phyloP scores from a whole-genome alignment of 2,888 invertebrate genomes.

The Minunthozetes semirufus region DNA sequence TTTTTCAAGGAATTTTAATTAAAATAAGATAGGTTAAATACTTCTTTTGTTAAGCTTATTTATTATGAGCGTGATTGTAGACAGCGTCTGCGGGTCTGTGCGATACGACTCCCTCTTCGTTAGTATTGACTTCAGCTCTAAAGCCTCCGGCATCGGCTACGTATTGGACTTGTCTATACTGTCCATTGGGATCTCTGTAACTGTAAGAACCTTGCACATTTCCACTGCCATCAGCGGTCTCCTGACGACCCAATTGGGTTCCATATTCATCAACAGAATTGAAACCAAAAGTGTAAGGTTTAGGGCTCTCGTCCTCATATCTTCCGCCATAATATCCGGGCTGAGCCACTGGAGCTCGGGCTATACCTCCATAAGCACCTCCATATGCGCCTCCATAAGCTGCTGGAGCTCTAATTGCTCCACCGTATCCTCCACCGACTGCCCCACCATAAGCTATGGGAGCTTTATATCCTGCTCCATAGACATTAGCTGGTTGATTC shows the following conservation, averaged over 20 bases:
- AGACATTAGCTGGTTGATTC: too few relatives aligned
- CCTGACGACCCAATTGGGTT: conserved; percentile 38
- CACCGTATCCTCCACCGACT: neutral
- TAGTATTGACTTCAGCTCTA: conserved; percentile 37
- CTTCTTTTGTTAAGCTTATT: neutral
- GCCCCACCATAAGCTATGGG: neutral
- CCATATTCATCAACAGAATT: conserved; percentile 39
- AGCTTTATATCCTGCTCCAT: too few relatives aligned
- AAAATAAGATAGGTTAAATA: neutral
- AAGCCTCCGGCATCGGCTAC: conserved; percentile 42
- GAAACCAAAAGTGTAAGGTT: conserved; percentile 40
- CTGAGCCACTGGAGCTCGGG: neutral
- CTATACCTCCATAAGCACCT: neutral
- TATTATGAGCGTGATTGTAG: neutral
- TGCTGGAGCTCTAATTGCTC: neutral
- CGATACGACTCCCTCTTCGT: conserved; percentile 3
- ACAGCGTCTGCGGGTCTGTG: conserved; percentile 3
- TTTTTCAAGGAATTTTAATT: neutral
- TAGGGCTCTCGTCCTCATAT: neutral
- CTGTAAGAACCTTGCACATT: conserved; percentile 40
- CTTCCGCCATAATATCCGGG: neutral
- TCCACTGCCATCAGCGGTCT: conserved; percentile 38
- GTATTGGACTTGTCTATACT: conserved; percentile 41
- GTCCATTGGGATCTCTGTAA: conserved; percentile 39
- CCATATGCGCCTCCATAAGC: neutral